Base-by-base conservation (phyloP, 2,888 invertebrate genomes). In the Cloeon dipterum region DNA sequence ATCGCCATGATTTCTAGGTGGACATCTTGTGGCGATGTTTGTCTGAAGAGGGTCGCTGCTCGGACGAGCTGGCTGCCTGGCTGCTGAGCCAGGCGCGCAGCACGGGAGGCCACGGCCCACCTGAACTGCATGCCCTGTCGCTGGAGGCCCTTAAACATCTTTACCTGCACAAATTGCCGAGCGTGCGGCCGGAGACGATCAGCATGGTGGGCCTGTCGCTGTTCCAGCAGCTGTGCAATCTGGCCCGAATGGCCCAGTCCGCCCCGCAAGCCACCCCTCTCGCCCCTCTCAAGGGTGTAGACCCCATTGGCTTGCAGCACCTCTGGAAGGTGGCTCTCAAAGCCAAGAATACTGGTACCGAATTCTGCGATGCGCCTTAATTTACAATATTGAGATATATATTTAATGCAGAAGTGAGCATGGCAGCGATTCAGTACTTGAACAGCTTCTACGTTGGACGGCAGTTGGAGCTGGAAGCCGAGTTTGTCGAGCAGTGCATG, bases 381-480 rank as follows among this genome's bases (percentile, higher is more conserved):
- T 39, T 23, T 19, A n/a, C 14, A 35, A 14, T 4, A 32, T 10
- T 41, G 40, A 3, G 17, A 5, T 11, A 26, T 20, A 4, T 42
- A 17, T n/a, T 13, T 32, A 13, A 26, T 36, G 26, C 49, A 57
- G 89, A 91, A 52, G 91, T 93, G 2, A 88, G 88, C 44, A 74
- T 89, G 72, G 81, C 88, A 3, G 89, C 91, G 2, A 91, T 91
- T 46, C 86, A 89, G 52, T 88, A 88, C 53, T 66, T 93, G 39
- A 93, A 91, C 55, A 77, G 78, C 50, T 89, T 86, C 56, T 93
- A 91, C 57, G 86, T 91, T 71, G 82, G 85, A 5, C 79, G 86
- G 42, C 82, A 85, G 50, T 55, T 91, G 32, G 81, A 86, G 45
- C 75, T 85, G 47, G 91, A 91, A 56, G 78, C 81, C 41, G 89